These are phyloP conservation scores for Macroteleia sp. DNA, from an alignment of 2,888 invertebrate species.

Conservation along the genomic window DNA sequence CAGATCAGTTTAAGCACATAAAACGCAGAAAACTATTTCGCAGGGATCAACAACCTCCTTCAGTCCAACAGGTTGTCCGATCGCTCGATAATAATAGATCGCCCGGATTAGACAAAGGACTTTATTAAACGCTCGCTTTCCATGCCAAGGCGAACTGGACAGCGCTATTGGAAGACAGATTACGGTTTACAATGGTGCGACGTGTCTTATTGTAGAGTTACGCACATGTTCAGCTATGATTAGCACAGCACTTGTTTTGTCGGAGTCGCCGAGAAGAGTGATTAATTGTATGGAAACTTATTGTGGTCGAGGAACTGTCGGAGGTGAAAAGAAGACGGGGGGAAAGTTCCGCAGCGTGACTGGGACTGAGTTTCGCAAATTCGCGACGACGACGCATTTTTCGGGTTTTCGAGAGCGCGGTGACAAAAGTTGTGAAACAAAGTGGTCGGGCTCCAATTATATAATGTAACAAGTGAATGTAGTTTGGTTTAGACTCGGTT, in stretches of 20 bases:
- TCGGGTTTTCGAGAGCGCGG: constrained; percentile 26
- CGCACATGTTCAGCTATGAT: constrained; percentile 60
- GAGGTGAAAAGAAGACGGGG: constrained; percentile 37
- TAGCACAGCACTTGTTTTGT: constrained; percentile 79
- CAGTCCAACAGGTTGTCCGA: constrained; percentile 38
- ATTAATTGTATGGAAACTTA: constrained; percentile 56
- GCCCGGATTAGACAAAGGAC: constrained; percentile 73
- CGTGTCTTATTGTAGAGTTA: constrained; percentile 75
- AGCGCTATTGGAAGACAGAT: constrained; percentile 75
- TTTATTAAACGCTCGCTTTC: constrained; percentile 77
- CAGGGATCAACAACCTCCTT: constrained; percentile 45
- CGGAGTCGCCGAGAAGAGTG: constrained; percentile 68
- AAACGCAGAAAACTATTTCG: not conserved
- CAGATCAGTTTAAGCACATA: too few species aligned
- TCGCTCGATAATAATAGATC: constrained; percentile 60
- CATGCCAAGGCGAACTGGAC: constrained; percentile 81
- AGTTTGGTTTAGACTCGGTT: constrained; percentile 30
- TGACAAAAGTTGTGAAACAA: constrained; percentile 60
- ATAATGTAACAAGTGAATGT: constrained; percentile 55
- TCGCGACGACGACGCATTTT: constrained; percentile 40
- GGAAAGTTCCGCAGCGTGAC: constrained; percentile 26
- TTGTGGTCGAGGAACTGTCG: constrained; percentile 19
- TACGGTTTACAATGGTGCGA: constrained; percentile 76
- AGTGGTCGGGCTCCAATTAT: constrained; percentile 53
- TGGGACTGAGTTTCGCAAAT: constrained; percentile 28